phyloP scores from a whole-genome alignment of 2,113 vertebrate species.

The Hydrolagus affinis region DNA sequence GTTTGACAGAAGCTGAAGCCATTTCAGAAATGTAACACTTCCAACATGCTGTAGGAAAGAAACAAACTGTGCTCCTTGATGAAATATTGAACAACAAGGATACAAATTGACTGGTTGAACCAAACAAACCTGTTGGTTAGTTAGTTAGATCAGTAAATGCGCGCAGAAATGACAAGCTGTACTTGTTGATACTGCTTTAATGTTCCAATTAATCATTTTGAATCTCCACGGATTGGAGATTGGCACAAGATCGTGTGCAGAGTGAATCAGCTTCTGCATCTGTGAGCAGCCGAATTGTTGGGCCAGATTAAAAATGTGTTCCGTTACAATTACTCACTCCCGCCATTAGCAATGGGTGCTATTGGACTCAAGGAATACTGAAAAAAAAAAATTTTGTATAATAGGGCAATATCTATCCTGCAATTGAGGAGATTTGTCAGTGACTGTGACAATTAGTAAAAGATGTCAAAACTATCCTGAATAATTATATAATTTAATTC shows the following conservation, averaged over 20 bases:
- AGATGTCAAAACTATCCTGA: neutral
- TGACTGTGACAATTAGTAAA: neutral
- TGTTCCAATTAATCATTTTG: constrained; percentile 7
- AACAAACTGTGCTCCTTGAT: neutral
- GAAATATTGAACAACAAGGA: neutral
- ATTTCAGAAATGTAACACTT: neutral
- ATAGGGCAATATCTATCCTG: neutral
- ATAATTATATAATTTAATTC: neutral
- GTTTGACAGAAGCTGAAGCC: neutral
- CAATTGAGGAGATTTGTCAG: neutral
- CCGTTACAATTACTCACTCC: neutral
- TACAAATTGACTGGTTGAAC: neutral
- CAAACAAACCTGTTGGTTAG: neutral
- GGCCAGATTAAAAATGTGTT: neutral
- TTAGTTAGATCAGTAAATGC: neutral
- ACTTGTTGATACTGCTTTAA: neutral
- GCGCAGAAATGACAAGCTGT: neutral
- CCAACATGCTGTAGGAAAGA: neutral
- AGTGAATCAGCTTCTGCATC: neutral
- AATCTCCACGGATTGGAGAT: neutral
- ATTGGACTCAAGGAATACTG: neutral
- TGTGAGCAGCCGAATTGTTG: neutral
- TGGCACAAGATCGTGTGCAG: neutral
- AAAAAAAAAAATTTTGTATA: too few species aligned
- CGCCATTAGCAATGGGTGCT: neutral